Percentiles rank a stretch among this genome's conserved stretches.
These are phyloP conservation scores for Xyliphius kryptos DNA, from an alignment of 2,113 vertebrate species.

Conservation along the genomic window DNA sequence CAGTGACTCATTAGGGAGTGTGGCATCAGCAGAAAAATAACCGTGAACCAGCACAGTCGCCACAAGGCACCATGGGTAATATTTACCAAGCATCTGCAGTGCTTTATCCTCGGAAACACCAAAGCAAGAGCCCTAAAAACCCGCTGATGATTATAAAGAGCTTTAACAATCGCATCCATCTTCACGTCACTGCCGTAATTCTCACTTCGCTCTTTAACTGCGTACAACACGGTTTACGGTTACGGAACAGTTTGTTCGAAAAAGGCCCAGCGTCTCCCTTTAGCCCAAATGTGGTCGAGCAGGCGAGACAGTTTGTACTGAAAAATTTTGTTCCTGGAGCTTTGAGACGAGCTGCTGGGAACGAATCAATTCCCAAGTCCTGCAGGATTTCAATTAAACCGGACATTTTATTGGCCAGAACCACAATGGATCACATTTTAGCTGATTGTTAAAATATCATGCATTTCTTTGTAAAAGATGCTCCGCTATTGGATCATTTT, in stretches of 20 bases:
- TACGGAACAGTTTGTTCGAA: neutral
- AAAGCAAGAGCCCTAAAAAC: neutral
- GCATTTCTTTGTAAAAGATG: too few relatives aligned
- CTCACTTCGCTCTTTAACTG: neutral
- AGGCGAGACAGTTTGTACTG: neutral
- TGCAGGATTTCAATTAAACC: too few relatives aligned
- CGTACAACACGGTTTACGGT: neutral
- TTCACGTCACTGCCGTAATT: neutral
- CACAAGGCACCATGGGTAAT: constrained; percentile 55
- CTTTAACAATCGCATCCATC: constrained; percentile 26
- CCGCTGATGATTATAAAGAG: constrained; percentile 6
- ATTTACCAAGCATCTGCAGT: constrained; percentile 52
- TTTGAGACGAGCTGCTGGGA: neutral
- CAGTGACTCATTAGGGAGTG: constrained; percentile 61
- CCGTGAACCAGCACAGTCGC: constrained; percentile 48
- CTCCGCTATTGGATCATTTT: too few relatives aligned
- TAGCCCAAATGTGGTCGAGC: neutral
- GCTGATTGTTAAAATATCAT: too few relatives aligned
- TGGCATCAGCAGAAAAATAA: constrained; percentile 55
- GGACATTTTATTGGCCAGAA: too few relatives aligned
- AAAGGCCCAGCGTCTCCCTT: neutral
- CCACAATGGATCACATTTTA: too few relatives aligned
- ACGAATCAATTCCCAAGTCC: neutral
- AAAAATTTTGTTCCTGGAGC: neutral
- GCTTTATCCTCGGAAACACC: neutral